phyloP scores from a whole-genome alignment of 1,140 invertebrate species.

The Papilio dardanus region DNA sequence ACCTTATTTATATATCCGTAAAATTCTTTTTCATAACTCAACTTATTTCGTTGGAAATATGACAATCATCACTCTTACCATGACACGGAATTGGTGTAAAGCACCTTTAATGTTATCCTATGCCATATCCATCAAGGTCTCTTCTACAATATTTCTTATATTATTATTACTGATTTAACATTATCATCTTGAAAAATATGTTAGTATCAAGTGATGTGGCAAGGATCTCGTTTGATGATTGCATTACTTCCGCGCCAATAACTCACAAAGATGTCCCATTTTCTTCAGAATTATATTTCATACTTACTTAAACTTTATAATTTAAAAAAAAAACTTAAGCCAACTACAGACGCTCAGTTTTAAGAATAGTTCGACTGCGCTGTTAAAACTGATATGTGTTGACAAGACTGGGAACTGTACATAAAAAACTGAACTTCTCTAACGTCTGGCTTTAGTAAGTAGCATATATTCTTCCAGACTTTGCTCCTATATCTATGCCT shows the following conservation, averaged over 20 bases:
- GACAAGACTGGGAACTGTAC: no score
- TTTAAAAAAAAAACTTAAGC: no score
- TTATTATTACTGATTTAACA: background rate
- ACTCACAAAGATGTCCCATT: conserved; percentile 17
- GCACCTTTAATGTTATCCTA: background rate
- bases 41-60: background rate
- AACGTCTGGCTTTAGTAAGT: no score
- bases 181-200: background rate
- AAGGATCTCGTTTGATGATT: conserved; percentile 10
- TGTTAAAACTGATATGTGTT: no score
- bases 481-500: no score
- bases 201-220: conserved; percentile 4
- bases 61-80: background rate
- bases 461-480: no score
- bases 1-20: background rate
- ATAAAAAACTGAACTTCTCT: no score
- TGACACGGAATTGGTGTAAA: conserved; percentile 7
- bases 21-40: background rate
- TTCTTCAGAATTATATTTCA: background rate
- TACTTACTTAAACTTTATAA: conserved; percentile 3
- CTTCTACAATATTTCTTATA: background rate
- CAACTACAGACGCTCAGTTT: no score
- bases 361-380: no score
- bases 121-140: background rate
- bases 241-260: conserved; percentile 12